Evolutionary conservation across 2,113 vertebrate genomes (phyloP), one percentile per base, ranked within the genome.

Genomic region (Falco punctatus): DNA sequence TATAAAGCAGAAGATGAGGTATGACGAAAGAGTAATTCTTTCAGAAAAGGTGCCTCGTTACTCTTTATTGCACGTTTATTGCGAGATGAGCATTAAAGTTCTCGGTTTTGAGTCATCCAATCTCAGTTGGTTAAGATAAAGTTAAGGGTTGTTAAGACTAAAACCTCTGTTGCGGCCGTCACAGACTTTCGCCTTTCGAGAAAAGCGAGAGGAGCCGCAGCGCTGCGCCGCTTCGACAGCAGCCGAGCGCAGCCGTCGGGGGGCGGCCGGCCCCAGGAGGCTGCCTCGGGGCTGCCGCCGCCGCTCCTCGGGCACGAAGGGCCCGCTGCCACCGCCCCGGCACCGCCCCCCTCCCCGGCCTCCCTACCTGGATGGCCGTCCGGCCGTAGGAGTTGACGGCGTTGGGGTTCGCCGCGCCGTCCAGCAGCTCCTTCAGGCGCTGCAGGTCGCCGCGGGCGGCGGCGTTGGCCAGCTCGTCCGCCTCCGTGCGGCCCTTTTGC

Each of bases 331-430:
- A 9, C 38, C 38, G 38, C 10, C 38, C 38, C 38, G 9, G 38
- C 38, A 38, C 38, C 38, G 38, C 38, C 38, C 38, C 38, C 38
- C 38, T 38, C 38, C 38, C 5, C 7, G 15, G 7, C 35, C 77
- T 89, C 51, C 65, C 38, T 98, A 99, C 99, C 99, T 99, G 99
- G 15, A 99, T 96, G 30, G 99, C 98, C 24, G 98, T 98, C 49
- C 98, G 97, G 69, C 98, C 98, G 67, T 98, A 98, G 33, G 93
- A 18, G 79, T 98, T 99, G 32, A 87, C 21, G 3, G 95, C 95
- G 92, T 99, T 99, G 81, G 98, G 97, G 83, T 98, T 86, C 1
- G 94, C 98, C 33, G 98, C 98, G 13, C 55, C 72, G 72, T 77
- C 96, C 79, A 99, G 97, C 16, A 99, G 97, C 70, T 54, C 28